phyloP scores from a whole-genome alignment of 1,140 invertebrate genomes.

The Tetramorium parvispinum region DNA sequence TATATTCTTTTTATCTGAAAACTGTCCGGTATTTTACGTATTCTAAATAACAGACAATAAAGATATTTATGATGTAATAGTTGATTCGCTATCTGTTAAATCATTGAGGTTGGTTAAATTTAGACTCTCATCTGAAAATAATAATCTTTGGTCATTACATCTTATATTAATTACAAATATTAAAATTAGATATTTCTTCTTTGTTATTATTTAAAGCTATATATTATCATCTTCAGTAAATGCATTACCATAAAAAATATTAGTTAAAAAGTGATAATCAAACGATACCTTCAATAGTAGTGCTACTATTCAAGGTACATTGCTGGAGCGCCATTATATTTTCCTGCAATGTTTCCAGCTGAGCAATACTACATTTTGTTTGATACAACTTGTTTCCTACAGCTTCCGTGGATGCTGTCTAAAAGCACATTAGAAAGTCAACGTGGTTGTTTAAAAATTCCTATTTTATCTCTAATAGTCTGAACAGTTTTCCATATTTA shows the following conservation, averaged over 20 bases:
- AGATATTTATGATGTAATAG: conserved; percentile 13
- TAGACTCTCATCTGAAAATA: conserved; percentile 50
- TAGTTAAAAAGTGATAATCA: not conserved
- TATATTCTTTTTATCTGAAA: not conserved
- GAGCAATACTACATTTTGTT: conserved; percentile 60
- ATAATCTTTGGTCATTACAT: not conserved
- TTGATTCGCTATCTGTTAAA: conserved; percentile 5
- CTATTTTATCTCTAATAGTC: not conserved
- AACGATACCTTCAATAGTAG: conserved; percentile 40
- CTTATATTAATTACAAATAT: not conserved
- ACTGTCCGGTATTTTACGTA: conserved; percentile 36
- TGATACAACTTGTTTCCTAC: conserved; percentile 66
- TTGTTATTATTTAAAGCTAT: not conserved
- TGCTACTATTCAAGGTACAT: conserved; percentile 12
- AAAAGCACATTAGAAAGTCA: conserved; percentile 27
- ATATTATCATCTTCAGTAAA: not conserved
- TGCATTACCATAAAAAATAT: not conserved
- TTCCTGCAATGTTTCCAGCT: conserved; percentile 66
- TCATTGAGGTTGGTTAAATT: not conserved
- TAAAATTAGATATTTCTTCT: not conserved
- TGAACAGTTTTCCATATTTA: conserved; percentile 57
- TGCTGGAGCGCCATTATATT: conserved; percentile 63
- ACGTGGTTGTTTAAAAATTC: not conserved
- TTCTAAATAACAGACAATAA: conserved; percentile 29
- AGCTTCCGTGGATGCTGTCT: conserved; percentile 62